Conservation (phyloP, 2,797 vertebrate species). For the Dermochelys coriacea region DNA sequence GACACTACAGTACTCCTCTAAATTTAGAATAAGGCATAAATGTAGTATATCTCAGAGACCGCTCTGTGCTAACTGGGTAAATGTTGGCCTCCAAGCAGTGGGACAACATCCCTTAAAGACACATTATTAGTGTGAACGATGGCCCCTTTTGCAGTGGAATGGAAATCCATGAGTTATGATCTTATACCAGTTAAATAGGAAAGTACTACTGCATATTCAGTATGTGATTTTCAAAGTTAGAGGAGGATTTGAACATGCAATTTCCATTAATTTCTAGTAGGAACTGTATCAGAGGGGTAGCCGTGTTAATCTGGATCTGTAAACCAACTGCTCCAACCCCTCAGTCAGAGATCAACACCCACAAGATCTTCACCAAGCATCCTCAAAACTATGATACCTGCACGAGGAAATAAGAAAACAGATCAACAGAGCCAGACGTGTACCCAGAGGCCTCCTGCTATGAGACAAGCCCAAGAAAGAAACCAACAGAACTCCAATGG, state of each 20-base stretch:
- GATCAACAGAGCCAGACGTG: no score
- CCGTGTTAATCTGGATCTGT: no score
- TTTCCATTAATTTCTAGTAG: rapidly evolving
- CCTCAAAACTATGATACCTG: no score
- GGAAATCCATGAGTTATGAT: background rate
- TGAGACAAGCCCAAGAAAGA: no score
- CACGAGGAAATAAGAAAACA: no score
- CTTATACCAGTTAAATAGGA: background rate
- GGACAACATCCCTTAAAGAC: background rate
- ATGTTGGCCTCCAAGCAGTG: background rate
- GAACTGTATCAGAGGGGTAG: no score
- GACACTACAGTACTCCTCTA: background rate
- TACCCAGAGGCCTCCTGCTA: no score
- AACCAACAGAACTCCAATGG: no score
- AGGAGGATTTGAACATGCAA: background rate
- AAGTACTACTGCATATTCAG: background rate
- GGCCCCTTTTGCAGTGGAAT: background rate
- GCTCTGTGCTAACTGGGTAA: background rate
- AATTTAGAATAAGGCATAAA: background rate
- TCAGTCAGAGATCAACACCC: no score
- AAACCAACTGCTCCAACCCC: no score
- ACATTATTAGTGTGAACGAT: background rate
- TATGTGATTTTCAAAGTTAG: background rate
- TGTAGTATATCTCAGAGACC: background rate
- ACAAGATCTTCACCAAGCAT: no score